These are phyloP conservation scores for Morpho achilles DNA, from an alignment of 2,888 invertebrate genomes.

Conservation along the genomic window DNA sequence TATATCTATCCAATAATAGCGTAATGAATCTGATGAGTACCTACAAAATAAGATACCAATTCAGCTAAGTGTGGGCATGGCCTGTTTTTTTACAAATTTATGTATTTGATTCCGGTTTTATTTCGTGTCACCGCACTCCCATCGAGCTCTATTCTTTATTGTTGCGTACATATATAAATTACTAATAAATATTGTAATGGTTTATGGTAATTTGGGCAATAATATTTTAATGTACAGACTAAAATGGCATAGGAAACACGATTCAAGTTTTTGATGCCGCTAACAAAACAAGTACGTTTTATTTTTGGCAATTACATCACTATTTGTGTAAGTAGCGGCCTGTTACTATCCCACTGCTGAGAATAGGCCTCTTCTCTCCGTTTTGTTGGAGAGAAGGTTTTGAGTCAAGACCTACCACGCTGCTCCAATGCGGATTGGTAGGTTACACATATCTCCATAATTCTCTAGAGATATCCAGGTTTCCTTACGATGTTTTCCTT, in stretches of 20 bases:
- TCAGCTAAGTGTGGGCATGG: slow-evolving; percentile 66
- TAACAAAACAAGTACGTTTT: slow-evolving; percentile 28
- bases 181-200: slow-evolving; percentile 5
- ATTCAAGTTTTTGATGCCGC: slow-evolving; percentile 15
- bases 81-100: slow-evolving; percentile 58
- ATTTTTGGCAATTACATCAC: slow-evolving; percentile 35
- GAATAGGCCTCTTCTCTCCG: too few relatives aligned
- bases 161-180: slow-evolving; percentile 28
- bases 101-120: slow-evolving; percentile 66
- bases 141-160: slow-evolving; percentile 40
- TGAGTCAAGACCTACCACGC: too few relatives aligned
- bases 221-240: slow-evolving; percentile 19
- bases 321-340: neutral
- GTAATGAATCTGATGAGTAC: slow-evolving; percentile 75
- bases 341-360: too few relatives aligned
- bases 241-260: slow-evolving; percentile 17
- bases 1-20: slow-evolving; percentile 68
- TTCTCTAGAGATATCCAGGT: too few relatives aligned
- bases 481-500: too few relatives aligned
- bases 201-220: slow-evolving; percentile 22
- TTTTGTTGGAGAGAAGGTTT: too few relatives aligned
- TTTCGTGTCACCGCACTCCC: slow-evolving; percentile 57
- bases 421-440: too few relatives aligned
- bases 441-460: too few relatives aligned
- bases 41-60: slow-evolving; percentile 63